Evolutionary conservation across 2,797 vertebrate genomes (phyloP).

Genomic region (Loriculus beryllinus): DNA sequence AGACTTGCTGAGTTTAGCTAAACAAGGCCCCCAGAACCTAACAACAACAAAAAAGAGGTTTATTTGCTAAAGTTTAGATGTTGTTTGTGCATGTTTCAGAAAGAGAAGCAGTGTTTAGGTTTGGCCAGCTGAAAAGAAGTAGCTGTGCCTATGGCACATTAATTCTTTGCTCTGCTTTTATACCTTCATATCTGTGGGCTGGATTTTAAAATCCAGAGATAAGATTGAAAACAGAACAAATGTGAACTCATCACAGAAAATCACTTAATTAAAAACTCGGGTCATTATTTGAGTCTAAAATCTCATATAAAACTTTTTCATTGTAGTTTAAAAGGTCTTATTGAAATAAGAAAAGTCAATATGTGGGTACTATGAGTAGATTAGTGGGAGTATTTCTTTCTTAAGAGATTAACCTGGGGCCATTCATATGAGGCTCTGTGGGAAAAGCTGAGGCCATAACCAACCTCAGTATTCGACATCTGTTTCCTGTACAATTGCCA

Average conservation of each 20-base stretch:
- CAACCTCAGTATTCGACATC: neutral
- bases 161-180: neutral
- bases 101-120: neutral
- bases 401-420: neutral
- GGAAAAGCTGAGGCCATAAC: constrained; percentile 20
- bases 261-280: neutral
- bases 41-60: neutral
- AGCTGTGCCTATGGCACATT: neutral
- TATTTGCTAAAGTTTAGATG: neutral
- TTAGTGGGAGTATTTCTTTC: constrained; percentile 10
- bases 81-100: neutral
- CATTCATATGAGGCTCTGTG: constrained; percentile 4
- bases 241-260: neutral
- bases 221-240: neutral
- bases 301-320: neutral
- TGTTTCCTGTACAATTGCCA: constrained; percentile 51
- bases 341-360: neutral
- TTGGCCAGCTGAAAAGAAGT: neutral
- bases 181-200: neutral
- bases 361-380: neutral
- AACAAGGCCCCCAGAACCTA: neutral
- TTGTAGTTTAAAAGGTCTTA: neutral
- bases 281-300: constrained; percentile 8
- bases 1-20: neutral
- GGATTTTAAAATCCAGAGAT: neutral